A percentile compares a stretch with the other conserved stretches of the same genome.
These are phyloP conservation scores for Heloderma charlesbogerti DNA, from an alignment of 2,113 vertebrate species.

Conservation along the genomic window DNA sequence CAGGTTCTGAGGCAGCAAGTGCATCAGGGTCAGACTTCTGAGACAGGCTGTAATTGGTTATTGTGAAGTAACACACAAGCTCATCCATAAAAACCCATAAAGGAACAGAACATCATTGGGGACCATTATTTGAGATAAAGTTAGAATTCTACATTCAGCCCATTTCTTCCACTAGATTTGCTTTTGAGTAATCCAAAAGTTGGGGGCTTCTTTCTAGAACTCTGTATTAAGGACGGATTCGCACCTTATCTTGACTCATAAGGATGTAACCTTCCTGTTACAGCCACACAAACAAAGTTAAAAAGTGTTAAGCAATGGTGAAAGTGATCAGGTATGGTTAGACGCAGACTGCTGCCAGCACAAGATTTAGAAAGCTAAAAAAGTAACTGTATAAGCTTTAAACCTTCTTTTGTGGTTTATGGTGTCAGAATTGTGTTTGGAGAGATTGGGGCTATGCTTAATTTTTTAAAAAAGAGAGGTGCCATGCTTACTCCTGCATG, in stretches of 20 bases:
- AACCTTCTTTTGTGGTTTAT: neutral
- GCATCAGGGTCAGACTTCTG: neutral
- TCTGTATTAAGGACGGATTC: neutral
- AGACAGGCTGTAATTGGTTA: neutral
- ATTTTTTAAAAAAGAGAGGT: neutral
- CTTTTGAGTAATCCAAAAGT: neutral
- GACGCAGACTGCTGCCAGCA: neutral
- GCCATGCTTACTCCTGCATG: neutral
- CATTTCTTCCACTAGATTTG: neutral
- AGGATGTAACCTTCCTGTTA: neutral
- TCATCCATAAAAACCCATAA: neutral
- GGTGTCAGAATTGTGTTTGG: neutral
- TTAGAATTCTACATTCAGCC: neutral
- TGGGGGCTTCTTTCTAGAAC: neutral
- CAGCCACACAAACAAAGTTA: neutral
- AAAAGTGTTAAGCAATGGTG: neutral
- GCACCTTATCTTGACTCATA: neutral
- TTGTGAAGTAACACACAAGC: neutral
- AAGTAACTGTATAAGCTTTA: neutral
- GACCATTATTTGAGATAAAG: neutral
- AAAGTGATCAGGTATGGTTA: neutral
- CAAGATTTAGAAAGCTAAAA: neutral
- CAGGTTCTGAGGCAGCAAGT: neutral
- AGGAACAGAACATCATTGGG: neutral
- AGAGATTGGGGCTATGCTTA: neutral